Conservation (phyloP, 2,797 vertebrate species). For the Anabas testudineus region DNA sequence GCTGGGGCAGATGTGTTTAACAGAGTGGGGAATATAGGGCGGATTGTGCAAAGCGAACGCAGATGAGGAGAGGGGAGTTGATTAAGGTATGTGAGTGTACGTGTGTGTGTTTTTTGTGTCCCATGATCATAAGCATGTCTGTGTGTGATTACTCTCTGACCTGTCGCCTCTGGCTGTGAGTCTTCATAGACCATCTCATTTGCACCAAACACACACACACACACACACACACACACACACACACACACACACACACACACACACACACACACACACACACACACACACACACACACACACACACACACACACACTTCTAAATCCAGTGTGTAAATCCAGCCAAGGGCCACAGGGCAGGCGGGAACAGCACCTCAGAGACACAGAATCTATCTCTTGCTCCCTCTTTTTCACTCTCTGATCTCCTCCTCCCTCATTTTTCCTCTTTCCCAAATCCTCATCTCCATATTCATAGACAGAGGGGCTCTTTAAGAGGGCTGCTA, state of each 20-base stretch:
- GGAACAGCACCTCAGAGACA: conserved; percentile 69
- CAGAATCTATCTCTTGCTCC: conserved; percentile 55
- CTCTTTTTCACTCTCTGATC: conserved; percentile 63
- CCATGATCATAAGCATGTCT: conserved; percentile 52
- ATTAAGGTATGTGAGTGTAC: conserved; percentile 49
- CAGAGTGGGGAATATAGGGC: conserved; percentile 31
- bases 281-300: conserved; percentile 24
- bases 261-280: conserved; percentile 44
- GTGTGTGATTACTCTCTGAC: conserved; percentile 71
- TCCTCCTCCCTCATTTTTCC: conserved; percentile 44
- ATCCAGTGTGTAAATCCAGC: conserved; percentile 72
- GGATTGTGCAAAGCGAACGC: conserved; percentile 34
- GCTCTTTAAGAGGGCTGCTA: conserved; percentile 73
- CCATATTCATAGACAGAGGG: conserved; percentile 81
- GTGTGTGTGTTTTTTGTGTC: conserved; percentile 27
- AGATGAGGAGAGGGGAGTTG: conserved; percentile 37
- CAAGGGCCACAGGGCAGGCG: conserved; percentile 64
- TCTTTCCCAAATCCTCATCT: conserved; percentile 77
- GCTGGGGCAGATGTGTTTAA: conserved; percentile 52
- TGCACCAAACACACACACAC: conserved; percentile 46
- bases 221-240: conserved; percentile 20
- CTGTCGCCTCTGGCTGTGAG: conserved; percentile 60
- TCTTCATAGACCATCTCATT: conserved; percentile 61
- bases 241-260: conserved; percentile 31
- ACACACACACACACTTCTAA: conserved; percentile 47